These are phyloP conservation scores for Eubucco bourcierii DNA, from an alignment of 2,113 vertebrate genomes.

Conservation along the genomic window DNA sequence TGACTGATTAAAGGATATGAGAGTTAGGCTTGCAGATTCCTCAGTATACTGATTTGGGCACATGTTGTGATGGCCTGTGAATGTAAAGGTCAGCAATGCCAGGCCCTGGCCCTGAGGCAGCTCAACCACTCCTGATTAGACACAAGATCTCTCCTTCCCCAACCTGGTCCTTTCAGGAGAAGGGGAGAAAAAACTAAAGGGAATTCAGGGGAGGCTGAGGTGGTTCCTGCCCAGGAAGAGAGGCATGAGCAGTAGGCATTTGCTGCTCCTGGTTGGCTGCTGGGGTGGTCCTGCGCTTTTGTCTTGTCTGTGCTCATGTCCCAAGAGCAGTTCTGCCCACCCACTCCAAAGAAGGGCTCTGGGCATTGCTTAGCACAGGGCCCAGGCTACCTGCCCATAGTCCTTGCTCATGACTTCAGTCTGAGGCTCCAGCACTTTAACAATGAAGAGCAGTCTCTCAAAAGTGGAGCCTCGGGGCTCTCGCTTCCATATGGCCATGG, in stretches of 20 bases:
- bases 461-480: background rate
- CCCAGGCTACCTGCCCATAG: background rate
- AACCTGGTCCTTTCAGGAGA: background rate
- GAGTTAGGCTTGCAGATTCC: background rate
- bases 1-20: background rate
- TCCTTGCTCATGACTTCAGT: background rate
- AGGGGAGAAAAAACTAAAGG: background rate
- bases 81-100: background rate
- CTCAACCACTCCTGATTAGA: background rate
- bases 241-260: background rate
- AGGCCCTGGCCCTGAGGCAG: background rate
- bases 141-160: background rate
- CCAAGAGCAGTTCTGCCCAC: background rate
- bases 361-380: background rate
- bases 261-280: background rate
- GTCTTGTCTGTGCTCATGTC: fast-evolving
- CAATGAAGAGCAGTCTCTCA: background rate
- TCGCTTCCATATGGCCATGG: background rate
- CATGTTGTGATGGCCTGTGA: background rate
- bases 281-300: background rate
- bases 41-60: background rate
- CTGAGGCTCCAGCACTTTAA: background rate
- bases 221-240: background rate
- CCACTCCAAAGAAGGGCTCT: background rate
- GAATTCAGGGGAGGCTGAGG: background rate